phyloP scores from a whole-genome alignment of 2,113 vertebrate species.

The Brienomyrus brachyistius region DNA sequence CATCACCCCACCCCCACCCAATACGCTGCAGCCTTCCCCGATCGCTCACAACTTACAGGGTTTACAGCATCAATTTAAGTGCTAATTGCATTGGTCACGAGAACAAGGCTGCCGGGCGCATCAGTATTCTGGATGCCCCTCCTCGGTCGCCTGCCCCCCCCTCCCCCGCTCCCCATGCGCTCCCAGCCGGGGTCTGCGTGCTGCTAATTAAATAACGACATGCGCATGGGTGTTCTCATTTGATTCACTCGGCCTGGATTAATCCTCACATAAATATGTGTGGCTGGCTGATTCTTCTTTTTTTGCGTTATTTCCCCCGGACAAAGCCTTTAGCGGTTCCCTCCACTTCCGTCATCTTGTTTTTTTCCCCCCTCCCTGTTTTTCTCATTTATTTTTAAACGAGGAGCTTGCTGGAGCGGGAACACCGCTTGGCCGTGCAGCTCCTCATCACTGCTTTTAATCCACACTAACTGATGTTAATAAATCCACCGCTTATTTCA shows the following conservation, averaged over 20 bases:
- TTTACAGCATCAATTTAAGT: conserved; percentile 96
- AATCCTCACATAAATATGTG: conserved; percentile 99
- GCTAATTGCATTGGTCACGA: conserved; percentile 98
- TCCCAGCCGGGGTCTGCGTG: conserved; percentile 66
- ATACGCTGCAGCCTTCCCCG: conserved; percentile 61
- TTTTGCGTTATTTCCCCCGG: background rate
- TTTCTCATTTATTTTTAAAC: background rate
- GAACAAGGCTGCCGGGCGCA: conserved; percentile 70
- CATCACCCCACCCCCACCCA: background rate
- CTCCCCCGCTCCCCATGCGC: background rate
- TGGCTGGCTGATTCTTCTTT: conserved; percentile 72
- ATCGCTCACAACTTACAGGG: conserved; percentile 87
- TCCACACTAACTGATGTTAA: conserved; percentile 4
- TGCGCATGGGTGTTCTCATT: conserved; percentile 86
- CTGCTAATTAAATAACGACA: conserved; percentile 99
- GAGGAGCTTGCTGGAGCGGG: background rate
- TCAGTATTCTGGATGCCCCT: conserved; percentile 27
- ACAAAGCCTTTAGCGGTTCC: background rate
- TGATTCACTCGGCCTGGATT: conserved; percentile 89
- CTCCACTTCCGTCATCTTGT: background rate
- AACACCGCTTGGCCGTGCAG: background rate
- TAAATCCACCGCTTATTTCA: background rate
- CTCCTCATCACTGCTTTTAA: background rate
- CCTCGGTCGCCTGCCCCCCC: background rate
- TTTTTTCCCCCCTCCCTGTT: background rate